These are phyloP conservation scores for Tupaia tana DNA, from an alignment of 2,113 vertebrate species.

Conservation along the genomic window DNA sequence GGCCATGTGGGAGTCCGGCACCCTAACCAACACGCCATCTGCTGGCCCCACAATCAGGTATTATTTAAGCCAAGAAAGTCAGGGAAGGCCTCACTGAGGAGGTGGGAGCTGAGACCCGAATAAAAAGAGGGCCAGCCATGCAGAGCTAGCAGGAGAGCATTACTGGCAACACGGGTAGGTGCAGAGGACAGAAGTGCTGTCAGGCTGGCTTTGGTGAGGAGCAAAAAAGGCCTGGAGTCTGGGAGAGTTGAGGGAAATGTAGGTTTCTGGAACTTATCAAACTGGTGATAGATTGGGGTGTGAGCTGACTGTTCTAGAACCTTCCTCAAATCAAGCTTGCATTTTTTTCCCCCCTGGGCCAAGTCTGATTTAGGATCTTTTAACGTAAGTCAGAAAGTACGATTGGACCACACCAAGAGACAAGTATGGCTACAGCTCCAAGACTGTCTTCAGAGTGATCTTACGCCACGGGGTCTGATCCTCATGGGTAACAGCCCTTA, in stretches of 20 bases:
- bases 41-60: background rate
- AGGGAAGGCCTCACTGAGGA: background rate
- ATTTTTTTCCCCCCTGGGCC: background rate
- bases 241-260: background rate
- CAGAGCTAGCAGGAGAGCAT: rapidly evolving
- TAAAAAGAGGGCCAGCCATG: background rate
- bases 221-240: background rate
- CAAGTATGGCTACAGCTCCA: rapidly evolving
- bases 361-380: background rate
- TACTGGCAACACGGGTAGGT: rapidly evolving
- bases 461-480: background rate
- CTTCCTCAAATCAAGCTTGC: background rate
- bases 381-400: background rate
- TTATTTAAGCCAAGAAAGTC: background rate
- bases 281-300: background rate
- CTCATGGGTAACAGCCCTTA: rapidly evolving
- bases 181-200: background rate
- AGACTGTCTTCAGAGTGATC: background rate
- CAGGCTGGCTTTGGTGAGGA: rapidly evolving
- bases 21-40: too few species aligned
- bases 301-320: background rate
- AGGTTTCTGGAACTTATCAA: background rate
- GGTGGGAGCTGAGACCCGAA: background rate
- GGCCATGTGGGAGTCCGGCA: too few species aligned
- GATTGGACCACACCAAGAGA: background rate